Evolutionary conservation across 2,113 vertebrate genomes (phyloP), one percentile per base, ranked within the genome.

Genomic region (Platichthys flesus): DNA sequence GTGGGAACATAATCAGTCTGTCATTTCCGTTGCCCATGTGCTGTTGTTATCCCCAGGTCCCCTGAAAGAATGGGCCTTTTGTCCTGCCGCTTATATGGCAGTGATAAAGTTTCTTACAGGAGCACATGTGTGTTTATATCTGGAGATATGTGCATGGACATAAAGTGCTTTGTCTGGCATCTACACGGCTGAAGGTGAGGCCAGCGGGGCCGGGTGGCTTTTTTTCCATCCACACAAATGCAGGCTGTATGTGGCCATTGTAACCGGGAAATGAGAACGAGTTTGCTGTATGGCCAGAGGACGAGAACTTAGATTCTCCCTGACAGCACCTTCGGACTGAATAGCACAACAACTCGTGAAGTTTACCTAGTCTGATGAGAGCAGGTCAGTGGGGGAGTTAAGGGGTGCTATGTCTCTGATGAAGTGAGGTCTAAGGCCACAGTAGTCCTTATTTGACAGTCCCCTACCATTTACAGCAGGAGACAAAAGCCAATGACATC

Each of bases 1-100:
- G 95, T 95, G 95, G 95, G 96, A 97, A 97, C 95, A 96, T 96
- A 97, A 97, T 98, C 97, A 96, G 94, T 90, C 95, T 95, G 95
- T 95, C 95, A 95, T 98, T 98, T 99, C 96, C 96, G 95, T 55
- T 94, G 94, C 94, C 91, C 94, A 95, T 96, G 95, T 94, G 93
- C 95, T 92, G 94, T 92, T 93, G 94, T 95, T 96, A 86, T 57
- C 94, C 94, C 92, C 90, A 87, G 93, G 94, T 96, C 94, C 94
- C 80, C n/a, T 69, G 92, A 92, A 96, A 98, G 95, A 99, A 97
- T 96, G 94, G 94, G 85, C 86, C 95, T 95, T 97, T 98, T 99
- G 96, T 97, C 88, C 74, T 62, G 86, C 85, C 20, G 76, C 93
- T 95, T 95, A 95, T 95, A 95, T 95, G 95, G 94, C 92, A 93